Conservation (phyloP, 2,888 invertebrate species). For the Diadegma fenestrale region DNA sequence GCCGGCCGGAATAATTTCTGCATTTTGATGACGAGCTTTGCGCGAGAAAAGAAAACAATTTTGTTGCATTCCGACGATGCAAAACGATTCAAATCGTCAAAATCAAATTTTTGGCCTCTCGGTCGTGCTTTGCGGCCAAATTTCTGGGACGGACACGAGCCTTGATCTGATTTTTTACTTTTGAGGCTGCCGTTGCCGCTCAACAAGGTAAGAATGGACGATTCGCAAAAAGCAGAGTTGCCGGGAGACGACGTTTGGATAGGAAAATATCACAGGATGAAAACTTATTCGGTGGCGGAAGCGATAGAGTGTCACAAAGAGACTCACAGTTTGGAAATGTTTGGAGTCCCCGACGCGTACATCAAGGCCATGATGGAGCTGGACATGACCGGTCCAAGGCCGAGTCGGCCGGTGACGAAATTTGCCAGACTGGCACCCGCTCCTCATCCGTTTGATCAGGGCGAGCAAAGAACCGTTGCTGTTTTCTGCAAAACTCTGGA, state of each 20-base stretch:
- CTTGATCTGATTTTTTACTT: slow-evolving; percentile 52
- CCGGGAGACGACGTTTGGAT: slow-evolving; percentile 89
- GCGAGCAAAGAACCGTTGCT: slow-evolving; percentile 89
- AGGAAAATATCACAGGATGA: slow-evolving; percentile 86
- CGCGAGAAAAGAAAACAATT: too few species aligned
- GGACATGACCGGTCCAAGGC: slow-evolving; percentile 88
- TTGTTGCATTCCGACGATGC: too few species aligned
- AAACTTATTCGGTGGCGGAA: slow-evolving; percentile 89
- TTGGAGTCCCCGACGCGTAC: slow-evolving; percentile 90
- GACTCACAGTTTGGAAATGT: slow-evolving; percentile 93
- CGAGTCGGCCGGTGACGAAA: slow-evolving; percentile 90
- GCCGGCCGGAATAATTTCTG: too few species aligned
- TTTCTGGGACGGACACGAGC: not conserved
- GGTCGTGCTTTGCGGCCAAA: too few species aligned
- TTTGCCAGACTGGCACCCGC: slow-evolving; percentile 89
- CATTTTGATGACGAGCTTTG: too few species aligned
- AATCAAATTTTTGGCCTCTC: not conserved
- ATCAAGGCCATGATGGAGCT: slow-evolving; percentile 91
- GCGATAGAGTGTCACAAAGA: slow-evolving; percentile 93
- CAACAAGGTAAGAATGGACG: slow-evolving; percentile 87
- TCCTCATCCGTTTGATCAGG: slow-evolving; percentile 90
- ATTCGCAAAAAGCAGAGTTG: slow-evolving; percentile 86
- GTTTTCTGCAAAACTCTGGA: slow-evolving; percentile 91
- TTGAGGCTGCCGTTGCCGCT: slow-evolving; percentile 84
- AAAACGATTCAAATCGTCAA: not conserved